These are phyloP conservation scores for Oostethus manadensis DNA, from an alignment of 2,113 vertebrate species.

Conservation along the genomic window DNA sequence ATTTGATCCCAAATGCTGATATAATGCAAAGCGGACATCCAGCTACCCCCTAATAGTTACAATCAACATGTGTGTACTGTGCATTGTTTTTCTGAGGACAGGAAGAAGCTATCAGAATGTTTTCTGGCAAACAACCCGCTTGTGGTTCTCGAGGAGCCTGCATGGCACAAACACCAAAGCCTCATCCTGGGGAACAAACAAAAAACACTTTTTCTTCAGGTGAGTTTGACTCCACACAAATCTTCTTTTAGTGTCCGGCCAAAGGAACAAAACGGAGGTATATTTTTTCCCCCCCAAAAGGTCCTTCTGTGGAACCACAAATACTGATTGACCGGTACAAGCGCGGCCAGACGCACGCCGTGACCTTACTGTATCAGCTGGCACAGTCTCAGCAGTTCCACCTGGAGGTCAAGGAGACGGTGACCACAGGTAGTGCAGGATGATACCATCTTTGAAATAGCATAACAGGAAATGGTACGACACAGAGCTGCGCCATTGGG, in stretches of 20 bases:
- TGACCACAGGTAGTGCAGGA: constrained; percentile 71
- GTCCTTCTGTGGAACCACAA: constrained; percentile 28
- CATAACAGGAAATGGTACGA: no score
- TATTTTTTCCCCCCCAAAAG: constrained; percentile 16
- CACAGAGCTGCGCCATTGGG: no score
- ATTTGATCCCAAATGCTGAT: no score
- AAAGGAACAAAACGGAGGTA: not conserved
- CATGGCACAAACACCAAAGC: constrained; percentile 29
- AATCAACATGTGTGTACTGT: not conserved
- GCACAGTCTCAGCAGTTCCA: constrained; percentile 68
- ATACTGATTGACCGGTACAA: constrained; percentile 74
- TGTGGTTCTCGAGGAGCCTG: constrained; percentile 24
- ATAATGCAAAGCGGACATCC: no score
- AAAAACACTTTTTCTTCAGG: not conserved
- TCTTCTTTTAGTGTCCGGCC: not conserved
- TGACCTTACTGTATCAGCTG: constrained; percentile 82
- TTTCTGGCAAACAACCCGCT: constrained; percentile 21
- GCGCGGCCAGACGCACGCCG: constrained; percentile 69
- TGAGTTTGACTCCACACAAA: constrained; percentile 6
- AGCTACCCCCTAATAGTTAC: no score
- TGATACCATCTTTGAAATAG: no score
- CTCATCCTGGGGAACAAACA: not conserved
- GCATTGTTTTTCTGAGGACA: not conserved
- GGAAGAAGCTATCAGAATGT: constrained; percentile 23
- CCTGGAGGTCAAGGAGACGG: constrained; percentile 85